phyloP scores from a whole-genome alignment of 2,888 invertebrate species.

The Pristionchus mayeri region DNA sequence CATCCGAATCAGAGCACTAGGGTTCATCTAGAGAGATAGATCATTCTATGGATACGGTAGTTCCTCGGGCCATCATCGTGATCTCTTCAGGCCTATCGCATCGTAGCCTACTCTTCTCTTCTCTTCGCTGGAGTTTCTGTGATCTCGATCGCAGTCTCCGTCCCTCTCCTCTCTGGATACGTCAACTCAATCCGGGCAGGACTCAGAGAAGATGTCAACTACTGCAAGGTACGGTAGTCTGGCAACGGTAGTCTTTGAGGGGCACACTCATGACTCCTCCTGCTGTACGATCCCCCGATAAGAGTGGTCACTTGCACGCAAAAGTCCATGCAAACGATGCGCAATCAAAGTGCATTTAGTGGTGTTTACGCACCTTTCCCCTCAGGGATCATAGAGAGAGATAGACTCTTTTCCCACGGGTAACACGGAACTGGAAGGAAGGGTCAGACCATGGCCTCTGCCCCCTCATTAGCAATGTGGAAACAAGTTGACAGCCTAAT shows the following conservation, averaged over 20 bases:
- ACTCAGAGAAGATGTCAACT: slow-evolving; percentile 47
- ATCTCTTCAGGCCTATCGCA: slow-evolving; percentile 47
- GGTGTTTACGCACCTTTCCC: slow-evolving; percentile 14
- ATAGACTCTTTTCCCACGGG: neutral
- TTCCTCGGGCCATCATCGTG: neutral
- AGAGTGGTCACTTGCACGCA: neutral
- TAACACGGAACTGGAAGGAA: neutral
- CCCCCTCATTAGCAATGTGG: neutral
- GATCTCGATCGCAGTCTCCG: slow-evolving; percentile 47
- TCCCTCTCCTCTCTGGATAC: slow-evolving; percentile 44
- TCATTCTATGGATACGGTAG: neutral
- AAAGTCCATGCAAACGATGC: slow-evolving; percentile 39
- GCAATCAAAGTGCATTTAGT: neutral
- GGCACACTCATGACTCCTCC: slow-evolving; percentile 8
- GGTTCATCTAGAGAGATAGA: neutral
- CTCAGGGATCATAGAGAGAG: neutral
- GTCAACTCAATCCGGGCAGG: slow-evolving; percentile 42
- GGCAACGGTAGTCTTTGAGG: neutral
- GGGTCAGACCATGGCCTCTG: neutral
- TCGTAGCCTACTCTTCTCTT: slow-evolving; percentile 41
- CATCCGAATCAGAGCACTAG: neutral
- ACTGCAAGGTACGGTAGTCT: slow-evolving; percentile 48
- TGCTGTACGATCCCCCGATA: neutral
- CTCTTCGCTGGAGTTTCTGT: slow-evolving; percentile 43
- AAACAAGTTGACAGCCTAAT: slow-evolving; percentile 37